These are phyloP conservation scores for Gymnopithys bicolor DNA, from an alignment of 2,797 vertebrate genomes.

Conservation along the genomic window DNA sequence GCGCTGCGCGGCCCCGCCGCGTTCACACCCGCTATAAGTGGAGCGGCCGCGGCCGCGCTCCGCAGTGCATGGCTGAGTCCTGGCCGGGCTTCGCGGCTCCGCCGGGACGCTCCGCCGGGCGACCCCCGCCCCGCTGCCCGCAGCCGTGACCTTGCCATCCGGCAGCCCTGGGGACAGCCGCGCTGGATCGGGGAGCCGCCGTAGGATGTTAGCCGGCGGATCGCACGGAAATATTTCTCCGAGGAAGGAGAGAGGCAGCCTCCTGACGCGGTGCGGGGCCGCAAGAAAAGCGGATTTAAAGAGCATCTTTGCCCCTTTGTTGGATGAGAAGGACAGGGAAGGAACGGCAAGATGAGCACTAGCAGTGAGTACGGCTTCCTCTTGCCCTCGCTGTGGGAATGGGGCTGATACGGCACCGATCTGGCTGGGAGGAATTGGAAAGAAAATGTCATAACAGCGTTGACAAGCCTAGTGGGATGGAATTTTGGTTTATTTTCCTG, in stretches of 20 bases:
- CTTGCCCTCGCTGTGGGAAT: constrained; percentile 46
- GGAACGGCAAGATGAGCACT: constrained; percentile 77
- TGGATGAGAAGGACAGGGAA: constrained; percentile 72
- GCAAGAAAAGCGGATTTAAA: constrained; percentile 28
- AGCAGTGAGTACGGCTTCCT: constrained; percentile 78
- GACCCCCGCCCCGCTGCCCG: background rate
- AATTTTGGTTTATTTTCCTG: background rate
- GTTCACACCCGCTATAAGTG: constrained; percentile 58
- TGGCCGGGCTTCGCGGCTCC: background rate
- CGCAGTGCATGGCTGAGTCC: constrained; percentile 22
- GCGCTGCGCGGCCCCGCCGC: constrained; percentile 29
- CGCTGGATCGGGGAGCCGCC: background rate
- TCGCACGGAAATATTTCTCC: background rate
- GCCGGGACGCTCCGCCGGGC: background rate
- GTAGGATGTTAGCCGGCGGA: constrained; percentile 4
- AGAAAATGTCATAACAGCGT: constrained; percentile 29
- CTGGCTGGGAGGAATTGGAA: constrained; percentile 35
- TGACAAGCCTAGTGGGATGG: background rate
- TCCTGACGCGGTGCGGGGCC: background rate
- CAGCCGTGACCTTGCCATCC: constrained; percentile 50
- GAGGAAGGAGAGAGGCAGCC: background rate
- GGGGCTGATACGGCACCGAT: constrained; percentile 25
- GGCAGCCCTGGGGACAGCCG: background rate
- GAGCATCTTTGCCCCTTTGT: constrained; percentile 60
- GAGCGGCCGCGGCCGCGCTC: constrained; percentile 8